A percentile compares a stretch with the other conserved stretches of the same genome.
Conservation (phyloP, 1,140 invertebrate genomes). For the Leptopilina clavipes region DNA sequence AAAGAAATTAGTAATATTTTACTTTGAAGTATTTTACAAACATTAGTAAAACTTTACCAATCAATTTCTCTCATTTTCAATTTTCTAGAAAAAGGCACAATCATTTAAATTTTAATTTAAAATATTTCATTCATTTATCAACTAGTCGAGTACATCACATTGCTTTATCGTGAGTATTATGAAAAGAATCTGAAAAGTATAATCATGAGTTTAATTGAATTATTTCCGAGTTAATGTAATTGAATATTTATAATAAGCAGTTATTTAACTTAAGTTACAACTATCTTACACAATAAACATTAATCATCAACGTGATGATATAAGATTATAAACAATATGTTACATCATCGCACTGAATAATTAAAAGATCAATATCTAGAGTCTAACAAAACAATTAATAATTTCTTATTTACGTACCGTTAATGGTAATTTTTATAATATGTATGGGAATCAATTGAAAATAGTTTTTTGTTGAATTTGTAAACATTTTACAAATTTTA, state of each 20-base stretch:
- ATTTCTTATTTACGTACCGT: background rate
- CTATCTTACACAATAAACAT: slow-evolving; percentile 2
- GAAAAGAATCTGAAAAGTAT: background rate
- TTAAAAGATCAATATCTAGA: background rate
- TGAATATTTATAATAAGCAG: slow-evolving; percentile 14
- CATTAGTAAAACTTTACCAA: slow-evolving; percentile 13
- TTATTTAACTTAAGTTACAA: slow-evolving; percentile 31
- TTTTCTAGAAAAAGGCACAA: slow-evolving; percentile 2
- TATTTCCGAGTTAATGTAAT: background rate
- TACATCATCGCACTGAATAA: background rate
- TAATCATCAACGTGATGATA: background rate
- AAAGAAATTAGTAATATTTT: slow-evolving; percentile 34
- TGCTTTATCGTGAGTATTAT: slow-evolving; percentile 31
- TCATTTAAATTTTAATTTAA: background rate
- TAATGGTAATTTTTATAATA: background rate
- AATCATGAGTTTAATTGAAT: background rate
- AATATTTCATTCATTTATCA: slow-evolving; percentile 18
- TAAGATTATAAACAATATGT: slow-evolving; percentile 20
- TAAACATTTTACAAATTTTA: background rate
- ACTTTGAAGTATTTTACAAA: slow-evolving; percentile 1
- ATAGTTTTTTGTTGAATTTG: background rate
- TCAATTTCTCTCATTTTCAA: background rate
- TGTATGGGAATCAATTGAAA: background rate
- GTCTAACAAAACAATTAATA: background rate
- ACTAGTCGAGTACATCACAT: background rate